Conservation (phyloP, 2,797 vertebrate genomes). For the Liasis olivaceus region DNA sequence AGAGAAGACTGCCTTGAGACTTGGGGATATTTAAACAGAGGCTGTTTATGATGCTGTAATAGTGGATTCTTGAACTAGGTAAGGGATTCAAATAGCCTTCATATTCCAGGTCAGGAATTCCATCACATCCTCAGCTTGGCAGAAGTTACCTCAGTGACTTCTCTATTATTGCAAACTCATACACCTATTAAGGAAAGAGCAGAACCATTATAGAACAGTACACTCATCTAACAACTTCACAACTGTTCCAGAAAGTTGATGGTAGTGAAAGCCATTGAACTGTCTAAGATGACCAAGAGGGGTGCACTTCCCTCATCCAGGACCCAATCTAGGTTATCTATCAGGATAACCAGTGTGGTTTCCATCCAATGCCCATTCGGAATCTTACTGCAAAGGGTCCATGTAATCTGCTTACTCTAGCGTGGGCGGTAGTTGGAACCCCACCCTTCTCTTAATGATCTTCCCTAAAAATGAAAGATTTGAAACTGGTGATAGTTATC, state of each 20-base stretch:
- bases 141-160: neutral
- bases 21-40: neutral
- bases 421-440: neutral
- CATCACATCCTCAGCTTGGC: neutral
- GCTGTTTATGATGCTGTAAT: neutral
- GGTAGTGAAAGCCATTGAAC: neutral
- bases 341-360: neutral
- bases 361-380: neutral
- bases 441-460: neutral
- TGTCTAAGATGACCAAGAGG: neutral
- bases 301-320: neutral
- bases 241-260: neutral
- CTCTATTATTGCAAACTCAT: neutral
- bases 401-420: neutral
- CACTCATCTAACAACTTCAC: neutral
- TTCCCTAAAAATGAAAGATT: neutral
- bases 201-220: neutral
- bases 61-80: neutral
- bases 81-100: neutral
- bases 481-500: neutral
- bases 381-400: neutral
- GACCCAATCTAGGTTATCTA: neutral
- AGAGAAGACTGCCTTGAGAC: neutral
- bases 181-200: neutral
- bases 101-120: neutral